Evolutionary conservation across 1,140 invertebrate genomes (phyloP).

Genomic region (Acromyrmex charruanus): DNA sequence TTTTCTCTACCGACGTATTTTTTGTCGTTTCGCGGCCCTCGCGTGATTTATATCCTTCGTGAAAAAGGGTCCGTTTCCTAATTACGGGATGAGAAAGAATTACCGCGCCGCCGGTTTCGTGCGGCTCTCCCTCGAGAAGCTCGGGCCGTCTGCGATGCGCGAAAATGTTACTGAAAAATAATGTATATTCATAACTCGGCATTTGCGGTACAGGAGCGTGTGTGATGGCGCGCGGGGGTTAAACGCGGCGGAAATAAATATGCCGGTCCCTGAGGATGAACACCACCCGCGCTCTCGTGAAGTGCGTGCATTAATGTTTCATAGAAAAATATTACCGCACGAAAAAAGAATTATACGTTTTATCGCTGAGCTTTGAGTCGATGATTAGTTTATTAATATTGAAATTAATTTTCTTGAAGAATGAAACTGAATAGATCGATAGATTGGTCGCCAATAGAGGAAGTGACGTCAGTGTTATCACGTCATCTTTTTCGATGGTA

Average conservation of each 20-base stretch:
- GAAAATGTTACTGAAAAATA: constrained; percentile 62
- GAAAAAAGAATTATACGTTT: background rate
- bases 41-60: constrained; percentile 67
- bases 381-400: background rate
- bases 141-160: constrained; percentile 22
- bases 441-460: background rate
- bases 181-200: constrained; percentile 65
- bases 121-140: constrained; percentile 61
- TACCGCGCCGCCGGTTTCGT: constrained; percentile 57
- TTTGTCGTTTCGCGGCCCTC: constrained; percentile 61
- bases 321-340: constrained; percentile 63
- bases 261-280: constrained; percentile 51
- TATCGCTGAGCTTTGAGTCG: background rate
- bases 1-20: constrained; percentile 28
- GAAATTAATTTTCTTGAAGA: constrained; percentile 2
- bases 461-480: background rate
- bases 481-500: constrained; percentile 4
- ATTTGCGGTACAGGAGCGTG: constrained; percentile 36
- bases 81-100: constrained; percentile 75
- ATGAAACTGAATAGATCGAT: background rate
- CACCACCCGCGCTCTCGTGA: constrained; percentile 3
- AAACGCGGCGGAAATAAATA: constrained; percentile 56
- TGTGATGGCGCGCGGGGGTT: constrained; percentile 26
- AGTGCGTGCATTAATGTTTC: constrained; percentile 43
- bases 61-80: constrained; percentile 71